Evolutionary conservation across 1,140 invertebrate genomes (phyloP), one percentile per base, ranked within the genome.

Genomic region (Lordiphosa mommai): DNA sequence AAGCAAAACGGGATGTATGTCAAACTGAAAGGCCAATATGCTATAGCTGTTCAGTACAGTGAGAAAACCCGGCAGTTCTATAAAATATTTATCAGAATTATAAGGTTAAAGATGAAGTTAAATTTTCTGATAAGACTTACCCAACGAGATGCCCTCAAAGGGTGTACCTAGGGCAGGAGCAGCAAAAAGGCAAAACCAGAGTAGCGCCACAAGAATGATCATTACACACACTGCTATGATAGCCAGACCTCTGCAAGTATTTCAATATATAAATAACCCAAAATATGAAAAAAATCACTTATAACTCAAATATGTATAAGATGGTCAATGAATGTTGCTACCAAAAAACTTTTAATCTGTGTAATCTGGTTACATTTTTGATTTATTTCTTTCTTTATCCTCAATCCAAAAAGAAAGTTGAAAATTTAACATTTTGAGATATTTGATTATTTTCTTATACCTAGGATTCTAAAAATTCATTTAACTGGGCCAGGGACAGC

Each of bases 1-100:
- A 72, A 95, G 90, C 43, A 96, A 88, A 61, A 93, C 93, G 2
- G 94, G 94, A 89, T 96, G 94, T 33, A 95, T 92, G 70, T 95
- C 94, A 66, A 95, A 96, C 90, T 94, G 93, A 73, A 94, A 94
- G 7, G 92, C 91, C 27, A 94, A 86, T 36, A 94, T 91, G 33
- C 93, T 93, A 57, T 40, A 88, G 27, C 86, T 79, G 43, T 90
- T 91, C 0, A 93, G 87, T 7, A 93, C 82, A 41, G 91, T 89
- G 37, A 91, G 61, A 65, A 89, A 91, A 0, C 77, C 61, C 9
- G 87, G 87, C 1, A 87, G 20, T 16, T 80, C 87, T 88, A 23
- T 12, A 34, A 34, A 41, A 14, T 10, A 34, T 0, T 34, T 4
- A 5, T 1, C 0, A 4, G 29, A 38, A 10, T 37, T 2, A 23